Evolutionary conservation across 2,888 invertebrate species (phyloP).

Genomic region (Carcina quercana): DNA sequence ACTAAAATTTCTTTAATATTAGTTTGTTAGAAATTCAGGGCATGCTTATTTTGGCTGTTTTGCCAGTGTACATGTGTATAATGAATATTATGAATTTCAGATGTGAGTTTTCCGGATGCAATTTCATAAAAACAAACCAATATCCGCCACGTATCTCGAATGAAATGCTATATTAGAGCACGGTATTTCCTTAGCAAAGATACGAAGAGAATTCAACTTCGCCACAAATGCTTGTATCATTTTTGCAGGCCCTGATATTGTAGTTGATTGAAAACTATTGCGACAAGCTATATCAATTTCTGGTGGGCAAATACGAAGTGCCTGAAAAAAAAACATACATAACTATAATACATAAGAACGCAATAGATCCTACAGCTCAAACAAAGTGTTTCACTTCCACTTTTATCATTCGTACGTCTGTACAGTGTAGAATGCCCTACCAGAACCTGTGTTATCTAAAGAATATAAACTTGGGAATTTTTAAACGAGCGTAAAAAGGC

Average conservation of each 20-base stretch:
- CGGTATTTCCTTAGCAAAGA: constrained; percentile 47
- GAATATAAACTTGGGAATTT: neutral
- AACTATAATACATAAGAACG: neutral
- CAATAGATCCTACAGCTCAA: too few species aligned
- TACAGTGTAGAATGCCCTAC: too few species aligned
- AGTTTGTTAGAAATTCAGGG: too few species aligned
- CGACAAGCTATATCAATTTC: constrained; percentile 85
- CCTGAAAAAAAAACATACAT: constrained; percentile 23
- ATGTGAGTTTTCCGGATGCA: too few species aligned
- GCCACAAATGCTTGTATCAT: constrained; percentile 74
- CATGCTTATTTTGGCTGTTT: too few species aligned
- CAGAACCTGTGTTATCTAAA: neutral
- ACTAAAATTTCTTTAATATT: too few species aligned
- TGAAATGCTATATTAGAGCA: constrained; percentile 91
- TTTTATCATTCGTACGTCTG: too few species aligned
- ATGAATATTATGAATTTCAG: too few species aligned
- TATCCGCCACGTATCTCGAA: constrained; percentile 82
- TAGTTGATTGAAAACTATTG: constrained; percentile 83
- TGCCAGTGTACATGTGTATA: too few species aligned
- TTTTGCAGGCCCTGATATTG: constrained; percentile 84
- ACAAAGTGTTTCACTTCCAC: too few species aligned
- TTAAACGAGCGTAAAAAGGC: neutral
- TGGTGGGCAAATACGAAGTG: constrained; percentile 53
- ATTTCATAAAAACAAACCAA: too few species aligned
- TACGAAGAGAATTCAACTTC: constrained; percentile 37